Evolutionary conservation across 2,113 vertebrate species (phyloP), one percentile per base, ranked within the genome.

Genomic region (Alces alces): DNA sequence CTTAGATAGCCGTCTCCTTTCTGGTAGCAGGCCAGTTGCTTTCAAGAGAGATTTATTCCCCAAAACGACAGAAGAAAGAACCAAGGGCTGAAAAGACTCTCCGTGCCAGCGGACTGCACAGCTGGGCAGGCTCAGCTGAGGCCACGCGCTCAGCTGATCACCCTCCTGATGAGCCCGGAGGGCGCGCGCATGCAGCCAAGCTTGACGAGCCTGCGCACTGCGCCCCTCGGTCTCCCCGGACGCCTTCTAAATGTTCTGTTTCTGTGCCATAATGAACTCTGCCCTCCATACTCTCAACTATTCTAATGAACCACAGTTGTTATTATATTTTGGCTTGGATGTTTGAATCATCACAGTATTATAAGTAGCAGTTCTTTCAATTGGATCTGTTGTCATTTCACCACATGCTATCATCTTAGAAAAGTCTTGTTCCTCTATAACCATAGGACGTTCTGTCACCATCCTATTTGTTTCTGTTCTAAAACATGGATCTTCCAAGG

Each of bases 91-190:
- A 4, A 27, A 79, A 0, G 3, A 73, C 9, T 54, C 3, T 14
- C 21, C 3, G 1, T 0, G 12, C 12, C 0, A 43, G 10, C 7
- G 0, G 30, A 3, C 12, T 6, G 6, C 45, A 6, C 43, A 21
- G 4, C 33, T 14, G 2, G 1, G 3, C 1, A 0, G 0, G 0
- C 1, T 2, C 5, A 0, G 12, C 1, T 27, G 0, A 1, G 0
- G 0, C 1, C 3, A 0, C 0, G 6, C 3, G 0, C 36, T 54
- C 15, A 11, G 1, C 6, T 0, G 8, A 23, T 0, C 28, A 11
- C 15, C 2, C 5, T 1, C 9, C 0, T 0, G 55, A 1, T 5
- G 14, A 3, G 6, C 8, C 47, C 1, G 1, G 11, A 10, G 25
- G 2, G 88, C 87, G 57, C 57, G 28, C 15, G 10, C 94, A 0